Evolutionary conservation across 2,888 invertebrate species (phyloP).

Genomic region (Cryptophagus acutangulus): DNA sequence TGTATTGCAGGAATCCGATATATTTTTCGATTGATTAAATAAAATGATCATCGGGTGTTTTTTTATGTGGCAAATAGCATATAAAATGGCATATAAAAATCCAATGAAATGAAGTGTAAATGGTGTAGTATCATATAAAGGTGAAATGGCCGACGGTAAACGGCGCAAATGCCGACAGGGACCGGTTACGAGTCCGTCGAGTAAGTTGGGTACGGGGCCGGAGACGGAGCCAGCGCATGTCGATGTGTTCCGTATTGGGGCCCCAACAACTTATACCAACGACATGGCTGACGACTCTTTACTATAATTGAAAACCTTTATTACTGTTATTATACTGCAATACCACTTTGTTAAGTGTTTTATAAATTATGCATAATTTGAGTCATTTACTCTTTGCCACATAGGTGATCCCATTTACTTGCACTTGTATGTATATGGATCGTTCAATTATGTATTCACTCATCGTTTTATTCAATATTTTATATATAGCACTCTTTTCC

Average conservation of each 20-base stretch:
- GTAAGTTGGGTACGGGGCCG: constrained; percentile 19
- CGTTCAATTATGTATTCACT: too few relatives aligned
- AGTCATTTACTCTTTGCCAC: constrained; percentile 18
- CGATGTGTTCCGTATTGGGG: constrained; percentile 16
- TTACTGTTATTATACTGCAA: constrained; percentile 24
- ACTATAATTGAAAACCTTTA: constrained; percentile 27
- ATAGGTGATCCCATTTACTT: too few relatives aligned
- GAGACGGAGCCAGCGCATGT: constrained; percentile 25
- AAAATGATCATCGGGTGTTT: constrained; percentile 25
- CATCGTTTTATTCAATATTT: too few relatives aligned
- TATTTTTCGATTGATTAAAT: constrained; percentile 22
- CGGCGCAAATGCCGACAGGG: constrained; percentile 43
- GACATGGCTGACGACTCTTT: constrained; percentile 17
- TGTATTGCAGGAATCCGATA: constrained; percentile 3
- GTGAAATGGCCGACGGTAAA: constrained; percentile 46
- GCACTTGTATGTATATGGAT: too few relatives aligned
- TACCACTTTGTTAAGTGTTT: constrained; percentile 26
- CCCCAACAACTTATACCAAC: constrained; percentile 7
- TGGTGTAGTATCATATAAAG: constrained; percentile 42
- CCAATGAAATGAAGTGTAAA: constrained; percentile 47
- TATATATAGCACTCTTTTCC: too few relatives aligned
- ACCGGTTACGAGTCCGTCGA: constrained; percentile 44
- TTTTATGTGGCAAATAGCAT: constrained; percentile 35
- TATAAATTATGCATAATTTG: constrained; percentile 24
- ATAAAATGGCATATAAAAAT: constrained; percentile 42